A percentile compares a stretch with the other conserved stretches of the same genome.
Evolutionary conservation across 2,113 vertebrate genomes (phyloP).

Genomic region (Proterorhinus semilunaris): DNA sequence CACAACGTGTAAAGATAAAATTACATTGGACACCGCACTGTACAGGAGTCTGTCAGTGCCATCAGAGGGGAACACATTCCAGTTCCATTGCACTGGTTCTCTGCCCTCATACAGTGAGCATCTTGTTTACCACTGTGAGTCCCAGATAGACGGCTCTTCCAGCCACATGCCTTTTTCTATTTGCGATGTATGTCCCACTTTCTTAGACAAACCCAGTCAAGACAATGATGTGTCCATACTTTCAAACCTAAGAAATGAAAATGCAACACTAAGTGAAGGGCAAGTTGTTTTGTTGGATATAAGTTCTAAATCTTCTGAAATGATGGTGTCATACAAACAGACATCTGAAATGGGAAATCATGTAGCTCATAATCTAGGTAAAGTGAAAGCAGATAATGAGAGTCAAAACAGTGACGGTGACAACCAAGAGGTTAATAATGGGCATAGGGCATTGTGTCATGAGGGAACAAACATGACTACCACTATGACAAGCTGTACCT

Average conservation of each 20-base stretch:
- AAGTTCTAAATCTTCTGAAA: constrained; percentile 34
- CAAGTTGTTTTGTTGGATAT: constrained; percentile 50
- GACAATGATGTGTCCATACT: constrained; percentile 21
- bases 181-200: not conserved
- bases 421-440: not conserved
- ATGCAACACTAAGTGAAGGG: constrained; percentile 1
- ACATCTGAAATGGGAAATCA: constrained; percentile 3
- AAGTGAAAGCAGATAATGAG: not conserved
- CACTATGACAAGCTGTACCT: constrained; percentile 12
- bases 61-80: constrained; percentile 5
- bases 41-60: not conserved
- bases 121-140: constrained; percentile 47
- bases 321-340: constrained; percentile 33
- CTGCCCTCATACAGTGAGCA: constrained; percentile 46
- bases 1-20: constrained; percentile 11
- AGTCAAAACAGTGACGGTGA: constrained; percentile 2
- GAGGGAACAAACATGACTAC: not conserved
- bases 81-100: not conserved
- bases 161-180: not conserved
- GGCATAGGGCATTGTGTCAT: not conserved
- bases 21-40: not conserved
- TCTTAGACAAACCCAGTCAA: constrained; percentile 25
- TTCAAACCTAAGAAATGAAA: constrained; percentile 8
- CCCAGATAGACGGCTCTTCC: not conserved
- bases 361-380: not conserved